phyloP scores from a whole-genome alignment of 2,797 vertebrate species.

The Yasuhikotakia modesta region DNA sequence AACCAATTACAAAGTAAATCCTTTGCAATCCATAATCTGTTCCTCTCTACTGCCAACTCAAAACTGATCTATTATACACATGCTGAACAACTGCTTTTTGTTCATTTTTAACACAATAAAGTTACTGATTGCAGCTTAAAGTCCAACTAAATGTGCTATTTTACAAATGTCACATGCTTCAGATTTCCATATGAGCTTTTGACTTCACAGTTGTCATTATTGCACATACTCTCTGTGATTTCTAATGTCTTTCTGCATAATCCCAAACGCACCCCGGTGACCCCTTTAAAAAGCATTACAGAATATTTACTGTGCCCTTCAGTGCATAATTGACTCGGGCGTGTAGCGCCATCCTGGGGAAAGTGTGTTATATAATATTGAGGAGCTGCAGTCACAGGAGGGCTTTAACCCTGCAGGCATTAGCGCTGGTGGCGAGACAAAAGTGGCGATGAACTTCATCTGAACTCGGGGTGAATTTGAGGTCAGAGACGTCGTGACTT shows the following conservation, averaged over 20 bases:
- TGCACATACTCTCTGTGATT: neutral
- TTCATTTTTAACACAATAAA: too few species aligned
- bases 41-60: too few species aligned
- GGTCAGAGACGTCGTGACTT: conserved; percentile 53
- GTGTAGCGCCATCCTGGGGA: conserved; percentile 28
- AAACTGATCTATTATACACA: too few species aligned
- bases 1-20: conserved; percentile 6
- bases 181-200: conserved; percentile 4
- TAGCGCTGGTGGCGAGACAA: conserved; percentile 41
- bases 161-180: conserved; percentile 5
- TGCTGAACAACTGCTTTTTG: too few species aligned
- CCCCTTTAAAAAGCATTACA: conserved; percentile 27
- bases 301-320: conserved; percentile 35
- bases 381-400: conserved; percentile 22
- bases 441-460: conserved; percentile 54
- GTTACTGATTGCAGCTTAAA: neutral
- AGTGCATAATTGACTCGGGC: conserved; percentile 46
- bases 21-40: too few species aligned
- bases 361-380: conserved; percentile 49
- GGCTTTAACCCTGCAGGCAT: conserved; percentile 42
- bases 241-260: conserved; percentile 16
- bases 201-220: neutral
- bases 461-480: conserved; percentile 59
- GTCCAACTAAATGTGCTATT: conserved; percentile 13
- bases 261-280: conserved; percentile 9